Evolutionary conservation across 2,113 vertebrate genomes (phyloP).

Genomic region (Syngnathus floridae): DNA sequence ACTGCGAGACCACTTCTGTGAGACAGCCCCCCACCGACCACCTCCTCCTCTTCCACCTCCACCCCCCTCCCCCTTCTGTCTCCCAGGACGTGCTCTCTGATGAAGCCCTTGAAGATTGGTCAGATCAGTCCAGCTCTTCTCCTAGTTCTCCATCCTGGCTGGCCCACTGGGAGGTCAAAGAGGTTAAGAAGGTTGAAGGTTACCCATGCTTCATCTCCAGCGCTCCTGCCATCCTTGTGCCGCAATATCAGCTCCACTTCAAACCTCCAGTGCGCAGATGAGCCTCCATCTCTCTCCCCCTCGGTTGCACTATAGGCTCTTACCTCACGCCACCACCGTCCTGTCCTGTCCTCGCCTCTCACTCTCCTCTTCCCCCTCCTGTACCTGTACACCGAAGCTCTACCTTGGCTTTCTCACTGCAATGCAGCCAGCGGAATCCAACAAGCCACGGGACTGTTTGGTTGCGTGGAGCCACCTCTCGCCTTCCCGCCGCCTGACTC

Average conservation of each 20-base stretch:
- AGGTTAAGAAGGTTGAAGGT: slow-evolving; percentile 8
- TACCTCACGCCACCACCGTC: slow-evolving; percentile 13
- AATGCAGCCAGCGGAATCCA: slow-evolving; percentile 52
- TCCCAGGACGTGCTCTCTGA: slow-evolving; percentile 48
- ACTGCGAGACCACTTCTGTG: slow-evolving; percentile 26
- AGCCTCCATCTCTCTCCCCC: slow-evolving; percentile 25
- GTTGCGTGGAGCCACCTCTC: slow-evolving; percentile 42
- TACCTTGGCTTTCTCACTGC: slow-evolving; percentile 49
- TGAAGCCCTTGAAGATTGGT: slow-evolving; percentile 39
- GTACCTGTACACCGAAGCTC: slow-evolving; percentile 18
- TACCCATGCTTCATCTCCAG: neutral
- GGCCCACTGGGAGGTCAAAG: slow-evolving; percentile 1
- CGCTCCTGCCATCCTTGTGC: slow-evolving; percentile 14
- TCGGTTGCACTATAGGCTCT: slow-evolving; percentile 5
- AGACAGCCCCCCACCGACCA: slow-evolving; percentile 30
- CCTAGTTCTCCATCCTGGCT: slow-evolving; percentile 25
- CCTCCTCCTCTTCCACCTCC: slow-evolving; percentile 26
- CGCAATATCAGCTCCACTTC: slow-evolving; percentile 41
- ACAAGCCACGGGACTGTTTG: slow-evolving; percentile 56
- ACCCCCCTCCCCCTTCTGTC: slow-evolving; percentile 30
- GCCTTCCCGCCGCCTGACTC: slow-evolving; percentile 46
- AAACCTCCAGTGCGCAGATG: slow-evolving; percentile 45
- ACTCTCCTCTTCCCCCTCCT: slow-evolving; percentile 8
- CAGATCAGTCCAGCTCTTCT: slow-evolving; percentile 22
- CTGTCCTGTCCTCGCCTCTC: slow-evolving; percentile 8